Evolutionary conservation across 2,888 invertebrate genomes (phyloP).

Genomic region (Noctuana brunneofusca): DNA sequence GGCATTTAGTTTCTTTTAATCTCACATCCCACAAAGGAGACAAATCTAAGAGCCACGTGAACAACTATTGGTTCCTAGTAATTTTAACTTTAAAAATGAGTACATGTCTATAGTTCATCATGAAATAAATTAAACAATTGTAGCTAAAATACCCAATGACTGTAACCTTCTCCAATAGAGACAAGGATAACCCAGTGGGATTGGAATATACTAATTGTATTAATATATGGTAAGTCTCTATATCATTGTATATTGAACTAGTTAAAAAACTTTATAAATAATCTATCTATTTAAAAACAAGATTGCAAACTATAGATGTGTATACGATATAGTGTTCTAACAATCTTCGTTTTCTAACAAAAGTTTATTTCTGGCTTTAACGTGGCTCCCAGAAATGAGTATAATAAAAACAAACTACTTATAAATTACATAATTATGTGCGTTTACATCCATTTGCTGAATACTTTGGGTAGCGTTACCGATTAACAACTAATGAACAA

Average conservation of each 20-base stretch:
- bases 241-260: slow-evolving; percentile 13
- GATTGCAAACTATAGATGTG: slow-evolving; percentile 22
- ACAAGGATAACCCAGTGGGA: slow-evolving; percentile 1
- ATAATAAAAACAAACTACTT: slow-evolving; percentile 59
- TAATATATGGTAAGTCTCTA: slow-evolving; percentile 1
- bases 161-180: slow-evolving; percentile 18
- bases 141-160: not conserved
- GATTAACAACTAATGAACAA: slow-evolving; percentile 61
- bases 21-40: slow-evolving; percentile 53
- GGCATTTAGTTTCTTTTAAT: slow-evolving; percentile 62
- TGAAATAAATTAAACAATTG: slow-evolving; percentile 20
- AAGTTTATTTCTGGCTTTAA: slow-evolving; percentile 33
- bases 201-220: slow-evolving; percentile 3
- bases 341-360: not conserved
- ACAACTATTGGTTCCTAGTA: slow-evolving; percentile 6
- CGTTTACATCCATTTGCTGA: slow-evolving; percentile 67
- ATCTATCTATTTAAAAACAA: slow-evolving; percentile 1
- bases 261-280: slow-evolving; percentile 7
- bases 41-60: slow-evolving; percentile 52
- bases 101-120: slow-evolving; percentile 42
- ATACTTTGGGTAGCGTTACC: slow-evolving; percentile 62
- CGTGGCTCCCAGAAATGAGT: slow-evolving; percentile 47
- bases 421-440: slow-evolving; percentile 60
- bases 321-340: not conserved
- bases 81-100: slow-evolving; percentile 35